A percentile compares a stretch with the other conserved stretches of the same genome.
Conservation (phyloP, 2,888 invertebrate species). For the Agrochola circellaris region DNA sequence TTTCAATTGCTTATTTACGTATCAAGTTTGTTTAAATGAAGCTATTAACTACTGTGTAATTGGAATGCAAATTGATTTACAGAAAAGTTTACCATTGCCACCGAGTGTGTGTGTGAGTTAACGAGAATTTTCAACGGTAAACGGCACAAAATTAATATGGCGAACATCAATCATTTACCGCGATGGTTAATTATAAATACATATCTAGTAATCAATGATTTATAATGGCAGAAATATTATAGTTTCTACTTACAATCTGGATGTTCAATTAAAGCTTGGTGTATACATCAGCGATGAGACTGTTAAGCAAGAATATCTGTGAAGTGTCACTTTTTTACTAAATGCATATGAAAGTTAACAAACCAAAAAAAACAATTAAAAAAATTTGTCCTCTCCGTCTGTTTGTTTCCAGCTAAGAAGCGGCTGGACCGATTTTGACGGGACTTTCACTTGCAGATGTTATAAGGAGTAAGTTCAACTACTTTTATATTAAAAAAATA, state of each 20-base stretch:
- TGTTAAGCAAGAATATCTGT: neutral
- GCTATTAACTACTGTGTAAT: slow-evolving; percentile 37
- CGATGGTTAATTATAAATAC: slow-evolving; percentile 42
- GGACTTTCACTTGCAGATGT: no score
- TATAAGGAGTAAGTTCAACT: no score
- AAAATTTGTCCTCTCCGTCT: no score
- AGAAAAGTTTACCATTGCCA: slow-evolving; percentile 11
- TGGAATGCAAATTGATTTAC: slow-evolving; percentile 47
- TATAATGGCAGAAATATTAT: slow-evolving; percentile 19
- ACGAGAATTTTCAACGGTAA: slow-evolving; percentile 31
- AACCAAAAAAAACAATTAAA: no score
- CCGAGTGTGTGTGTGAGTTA: slow-evolving; percentile 20
- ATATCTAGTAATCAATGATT: slow-evolving; percentile 40
- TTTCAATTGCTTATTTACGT: slow-evolving; percentile 29
- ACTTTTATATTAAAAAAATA: no score
- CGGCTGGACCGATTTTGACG: no score
- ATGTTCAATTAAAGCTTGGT: slow-evolving; percentile 7
- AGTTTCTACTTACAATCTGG: slow-evolving; percentile 3
- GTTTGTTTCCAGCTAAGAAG: no score
- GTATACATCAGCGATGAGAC: neutral
- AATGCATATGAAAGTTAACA: no score
- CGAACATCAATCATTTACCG: slow-evolving; percentile 35
- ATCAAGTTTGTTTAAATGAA: slow-evolving; percentile 33
- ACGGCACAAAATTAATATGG: slow-evolving; percentile 24
- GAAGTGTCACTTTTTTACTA: no score